Evolutionary conservation across 2,888 invertebrate species (phyloP), one percentile per base, ranked within the genome.

Genomic region (Taphrorychus bicolor): DNA sequence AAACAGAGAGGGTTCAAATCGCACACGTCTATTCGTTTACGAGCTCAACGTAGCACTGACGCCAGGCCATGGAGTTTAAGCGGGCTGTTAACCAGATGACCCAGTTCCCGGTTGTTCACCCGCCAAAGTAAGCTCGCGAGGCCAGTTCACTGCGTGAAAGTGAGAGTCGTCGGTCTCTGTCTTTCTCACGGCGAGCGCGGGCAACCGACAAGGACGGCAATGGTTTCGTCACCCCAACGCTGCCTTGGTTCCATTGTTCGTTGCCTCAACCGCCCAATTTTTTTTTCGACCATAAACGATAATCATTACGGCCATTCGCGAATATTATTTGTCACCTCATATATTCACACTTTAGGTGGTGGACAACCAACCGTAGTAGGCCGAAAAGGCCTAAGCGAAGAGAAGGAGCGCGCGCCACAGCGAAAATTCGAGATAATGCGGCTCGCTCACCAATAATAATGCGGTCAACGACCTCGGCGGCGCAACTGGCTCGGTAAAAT

Each of bases 31-130:
- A 58, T 49, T 62, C 61, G 66, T 56, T 48, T 22, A 45, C 71
- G 68, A 67, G 84, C 84, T 85, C 85, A 83, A 84, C 84, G 84
- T 84, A 85, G 85, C 83, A 84, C 87, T 88, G 86, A 85, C 86
- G 86, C 83, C 82, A 71, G 85, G 87, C 86, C 82, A 82, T 71
- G 83, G 83, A 85, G 85, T 80, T n/a, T 81, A 56, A 79, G 79
- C 78, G 86, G 84, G 71, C 71, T 86, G 86, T 86, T 87, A 86
- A 88, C 88, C 85, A 87, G 88, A 85, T 89, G 90, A 89, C 90
- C 90, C 87, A 90, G 86, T 90, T 90, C 85, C 86, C 87, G 91
- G 89, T 87, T 89, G 87, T 89, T 89, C 87, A 88, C 81, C 88
- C 84, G 71, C 85, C 87, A 84, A 87, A 86, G 86, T 79, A 70